A percentile compares a stretch with the other conserved stretches of the same genome.
Conservation (phyloP, 2,113 vertebrate genomes). For the Corvus hawaiiensis region DNA sequence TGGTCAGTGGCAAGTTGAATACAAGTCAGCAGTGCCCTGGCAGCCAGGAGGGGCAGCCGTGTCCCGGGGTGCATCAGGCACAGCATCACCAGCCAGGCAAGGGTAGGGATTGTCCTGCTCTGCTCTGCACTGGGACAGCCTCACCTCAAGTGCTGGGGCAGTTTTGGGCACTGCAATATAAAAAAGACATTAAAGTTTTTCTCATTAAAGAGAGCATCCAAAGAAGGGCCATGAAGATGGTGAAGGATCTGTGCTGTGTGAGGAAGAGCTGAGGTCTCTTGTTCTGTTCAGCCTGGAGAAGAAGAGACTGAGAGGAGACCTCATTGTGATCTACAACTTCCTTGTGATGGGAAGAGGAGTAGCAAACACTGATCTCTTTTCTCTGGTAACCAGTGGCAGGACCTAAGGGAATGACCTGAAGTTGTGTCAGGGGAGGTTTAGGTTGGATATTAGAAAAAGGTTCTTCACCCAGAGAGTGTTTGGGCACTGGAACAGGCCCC, state of each 20-base stretch:
- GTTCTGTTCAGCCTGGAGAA: background rate
- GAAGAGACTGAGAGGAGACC: background rate
- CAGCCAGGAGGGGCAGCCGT: rapidly evolving
- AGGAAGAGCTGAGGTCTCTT: background rate
- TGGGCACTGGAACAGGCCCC: background rate
- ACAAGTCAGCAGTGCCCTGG: background rate
- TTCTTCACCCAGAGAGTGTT: background rate
- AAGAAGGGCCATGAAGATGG: background rate
- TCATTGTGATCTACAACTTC: background rate
- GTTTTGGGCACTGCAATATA: rapidly evolving
- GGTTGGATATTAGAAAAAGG: background rate
- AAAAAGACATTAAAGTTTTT: background rate
- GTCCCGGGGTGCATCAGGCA: background rate
- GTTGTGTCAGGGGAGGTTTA: background rate
- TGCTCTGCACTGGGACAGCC: background rate
- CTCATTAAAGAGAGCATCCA: background rate
- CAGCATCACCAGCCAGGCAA: rapidly evolving
- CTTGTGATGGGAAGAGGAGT: rapidly evolving
- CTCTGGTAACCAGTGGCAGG: background rate
- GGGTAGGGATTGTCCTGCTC: background rate
- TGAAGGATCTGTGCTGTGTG: background rate
- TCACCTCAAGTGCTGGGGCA: background rate
- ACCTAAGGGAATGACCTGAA: background rate
- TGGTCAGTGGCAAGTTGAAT: rapidly evolving
- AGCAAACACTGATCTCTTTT: background rate